Evolutionary conservation across 2,888 invertebrate species (phyloP), one percentile per base, ranked within the genome.

Genomic region (Tenthredo livida): DNA sequence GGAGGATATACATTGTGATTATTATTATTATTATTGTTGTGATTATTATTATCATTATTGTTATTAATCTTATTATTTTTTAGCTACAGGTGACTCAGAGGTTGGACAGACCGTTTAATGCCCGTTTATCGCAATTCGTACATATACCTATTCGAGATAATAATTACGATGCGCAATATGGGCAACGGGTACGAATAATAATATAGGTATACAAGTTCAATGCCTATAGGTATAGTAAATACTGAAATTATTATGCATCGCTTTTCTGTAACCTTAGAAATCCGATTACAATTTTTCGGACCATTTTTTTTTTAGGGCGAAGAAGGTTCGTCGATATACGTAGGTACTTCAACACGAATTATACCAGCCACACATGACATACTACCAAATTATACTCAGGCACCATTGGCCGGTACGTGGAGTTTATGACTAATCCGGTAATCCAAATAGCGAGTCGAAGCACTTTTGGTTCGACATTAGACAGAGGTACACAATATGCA

Each of bases 91-190:
- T 54, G 54, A 54, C n/a, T 54, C 54, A 54, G 54, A 54, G n/a
- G 6, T 54, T 54, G 17, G 54, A 54, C 54, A 7, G 54, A 54
- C 54, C 54, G 54, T 54, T 54, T 54, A n/a, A 54, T 54, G 54
- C 54, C 54, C 54, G 54, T 54, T 54, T 54, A 54, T 54, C 54
- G 54, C 7, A 17, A n/a, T 54, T 54, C 54, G n/a, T 54, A 7
- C 54, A 6, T n/a, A n/a, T 54, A n/a, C n/a, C n/a, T n/a, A 54
- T 54, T 54, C 54, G 54, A 54, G 54, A 54, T 54, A 54, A 54
- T n/a, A n/a, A n/a, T 54, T n/a, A n/a, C n/a, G n/a, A n/a, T 54
- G 54, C 54, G 54, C 54, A 54, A 54, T 54, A 54, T 54, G 47
- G 47, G 15, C 47, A 47, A 15, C 47, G 47, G 47, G 15, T 47